These are phyloP conservation scores for Tillus elongatus DNA, from an alignment of 2,888 invertebrate genomes.

Conservation along the genomic window DNA sequence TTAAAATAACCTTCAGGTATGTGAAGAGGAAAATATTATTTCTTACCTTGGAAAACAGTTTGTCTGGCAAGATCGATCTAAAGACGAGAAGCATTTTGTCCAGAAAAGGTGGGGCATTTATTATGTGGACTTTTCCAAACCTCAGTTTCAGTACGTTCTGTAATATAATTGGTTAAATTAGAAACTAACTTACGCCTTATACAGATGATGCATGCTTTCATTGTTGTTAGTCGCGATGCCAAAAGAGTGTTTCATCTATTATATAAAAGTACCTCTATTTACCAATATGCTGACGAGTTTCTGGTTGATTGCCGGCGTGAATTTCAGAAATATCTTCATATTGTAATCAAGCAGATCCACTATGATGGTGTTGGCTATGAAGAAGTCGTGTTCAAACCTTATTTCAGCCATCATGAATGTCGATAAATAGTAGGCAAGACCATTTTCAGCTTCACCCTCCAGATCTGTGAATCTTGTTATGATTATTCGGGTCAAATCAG, in stretches of 20 bases:
- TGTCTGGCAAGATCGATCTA: slow-evolving; percentile 25
- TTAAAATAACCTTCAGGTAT: too few relatives aligned
- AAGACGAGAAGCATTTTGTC: slow-evolving; percentile 32
- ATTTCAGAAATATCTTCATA: slow-evolving; percentile 24
- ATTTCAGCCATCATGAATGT: slow-evolving; percentile 25
- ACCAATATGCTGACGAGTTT: slow-evolving; percentile 24
- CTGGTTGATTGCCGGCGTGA: slow-evolving; percentile 23
- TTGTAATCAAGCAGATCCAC: slow-evolving; percentile 19
- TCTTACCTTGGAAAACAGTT: slow-evolving; percentile 18
- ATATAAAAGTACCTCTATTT: too few relatives aligned
- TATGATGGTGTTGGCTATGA: slow-evolving; percentile 22
- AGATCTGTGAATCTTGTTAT: slow-evolving; percentile 19
- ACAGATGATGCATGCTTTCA: too few relatives aligned
- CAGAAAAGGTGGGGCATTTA: slow-evolving; percentile 35
- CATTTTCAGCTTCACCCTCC: slow-evolving; percentile 21
- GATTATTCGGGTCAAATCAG: slow-evolving; percentile 10
- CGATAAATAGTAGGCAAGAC: slow-evolving; percentile 15
- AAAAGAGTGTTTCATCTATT: too few relatives aligned
- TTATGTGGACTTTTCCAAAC: slow-evolving; percentile 35
- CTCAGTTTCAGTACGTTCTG: slow-evolving; percentile 33
- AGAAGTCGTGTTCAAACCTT: slow-evolving; percentile 19
- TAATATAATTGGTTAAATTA: too few relatives aligned
- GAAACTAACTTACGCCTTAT: too few relatives aligned
- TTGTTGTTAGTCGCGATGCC: not conserved
- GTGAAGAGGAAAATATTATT: too few relatives aligned